phyloP scores from a whole-genome alignment of 1,140 invertebrate species.

The Drosophila quadrilineata region DNA sequence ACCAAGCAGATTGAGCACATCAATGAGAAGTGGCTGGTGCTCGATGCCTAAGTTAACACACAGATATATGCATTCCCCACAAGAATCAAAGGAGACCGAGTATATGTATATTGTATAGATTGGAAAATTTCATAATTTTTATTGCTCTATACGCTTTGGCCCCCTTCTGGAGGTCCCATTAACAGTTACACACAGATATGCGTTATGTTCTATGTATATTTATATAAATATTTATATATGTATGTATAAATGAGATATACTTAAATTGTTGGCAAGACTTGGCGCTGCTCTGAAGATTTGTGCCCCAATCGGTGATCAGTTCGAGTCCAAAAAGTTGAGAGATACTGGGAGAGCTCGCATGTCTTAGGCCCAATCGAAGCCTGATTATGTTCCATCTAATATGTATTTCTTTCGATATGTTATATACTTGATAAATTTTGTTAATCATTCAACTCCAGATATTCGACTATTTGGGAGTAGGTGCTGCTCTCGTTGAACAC shows the following conservation, averaged over 20 bases:
- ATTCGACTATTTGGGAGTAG: constrained; percentile 71
- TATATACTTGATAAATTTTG: constrained; percentile 34
- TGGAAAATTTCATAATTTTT: constrained; percentile 26
- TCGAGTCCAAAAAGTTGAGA: constrained; percentile 48
- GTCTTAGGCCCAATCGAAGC: constrained; percentile 54
- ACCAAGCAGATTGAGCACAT: constrained; percentile 94
- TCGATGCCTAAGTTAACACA: constrained; percentile 82
- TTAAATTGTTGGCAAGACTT: constrained; percentile 53
- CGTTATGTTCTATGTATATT: constrained; percentile 53
- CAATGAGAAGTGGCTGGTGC: constrained; percentile 95
- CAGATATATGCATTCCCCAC: not conserved
- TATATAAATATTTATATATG: constrained; percentile 48
- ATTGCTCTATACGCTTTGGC: constrained; percentile 33
- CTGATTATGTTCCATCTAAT: constrained; percentile 65
- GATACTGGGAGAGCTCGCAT: constrained; percentile 10
- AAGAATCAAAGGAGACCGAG: too few relatives aligned
- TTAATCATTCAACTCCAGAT: constrained; percentile 70
- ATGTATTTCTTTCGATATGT: constrained; percentile 51
- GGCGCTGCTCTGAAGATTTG: constrained; percentile 42
- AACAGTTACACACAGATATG: constrained; percentile 52
- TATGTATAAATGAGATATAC: constrained; percentile 49
- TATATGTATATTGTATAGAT: too few relatives aligned
- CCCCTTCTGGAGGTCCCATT: constrained; percentile 13
- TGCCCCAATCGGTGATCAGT: constrained; percentile 53
- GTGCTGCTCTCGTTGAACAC: constrained; percentile 62